Percentiles rank a stretch among this genome's conserved stretches.
Conservation (phyloP, 2,113 vertebrate species). For the Spheniscus mendiculus region DNA sequence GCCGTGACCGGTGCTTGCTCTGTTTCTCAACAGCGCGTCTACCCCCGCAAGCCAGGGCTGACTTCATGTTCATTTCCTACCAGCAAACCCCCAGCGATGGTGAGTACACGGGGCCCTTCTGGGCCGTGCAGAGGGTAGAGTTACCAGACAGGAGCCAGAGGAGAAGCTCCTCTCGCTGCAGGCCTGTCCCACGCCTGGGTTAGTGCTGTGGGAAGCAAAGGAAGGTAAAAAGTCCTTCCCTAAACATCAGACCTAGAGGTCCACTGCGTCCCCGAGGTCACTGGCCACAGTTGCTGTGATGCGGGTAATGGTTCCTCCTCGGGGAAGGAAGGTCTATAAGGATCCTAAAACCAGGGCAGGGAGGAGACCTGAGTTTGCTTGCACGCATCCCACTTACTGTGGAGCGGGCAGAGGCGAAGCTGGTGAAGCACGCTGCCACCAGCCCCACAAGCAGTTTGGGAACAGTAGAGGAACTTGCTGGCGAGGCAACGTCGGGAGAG, state of each 20-base stretch:
- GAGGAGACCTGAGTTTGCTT: not conserved
- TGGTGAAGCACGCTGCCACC: not conserved
- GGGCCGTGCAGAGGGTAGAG: not conserved
- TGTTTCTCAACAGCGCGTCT: not conserved
- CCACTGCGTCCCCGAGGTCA: fast-evolving
- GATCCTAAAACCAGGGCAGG: not conserved
- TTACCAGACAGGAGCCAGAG: not conserved
- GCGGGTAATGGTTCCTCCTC: not conserved
- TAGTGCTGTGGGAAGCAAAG: not conserved
- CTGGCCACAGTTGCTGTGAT: not conserved
- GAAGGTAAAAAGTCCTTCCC: not conserved
- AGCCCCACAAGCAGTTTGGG: fast-evolving
- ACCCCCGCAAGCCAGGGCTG: not conserved
- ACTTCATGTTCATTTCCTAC: too few relatives aligned
- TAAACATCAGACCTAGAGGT: not conserved
- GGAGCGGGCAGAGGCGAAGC: not conserved
- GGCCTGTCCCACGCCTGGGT: not conserved
- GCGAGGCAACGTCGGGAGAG: not conserved
- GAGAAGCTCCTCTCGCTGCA: not conserved
- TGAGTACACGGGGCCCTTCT: not conserved
- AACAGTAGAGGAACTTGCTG: not conserved
- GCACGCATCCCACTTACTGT: not conserved
- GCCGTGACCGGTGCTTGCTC: not conserved
- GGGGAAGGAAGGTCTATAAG: not conserved
- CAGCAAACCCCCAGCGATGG: fast-evolving